phyloP scores from a whole-genome alignment of 2,797 vertebrate genomes.

The Aeoliscus strigatus region DNA sequence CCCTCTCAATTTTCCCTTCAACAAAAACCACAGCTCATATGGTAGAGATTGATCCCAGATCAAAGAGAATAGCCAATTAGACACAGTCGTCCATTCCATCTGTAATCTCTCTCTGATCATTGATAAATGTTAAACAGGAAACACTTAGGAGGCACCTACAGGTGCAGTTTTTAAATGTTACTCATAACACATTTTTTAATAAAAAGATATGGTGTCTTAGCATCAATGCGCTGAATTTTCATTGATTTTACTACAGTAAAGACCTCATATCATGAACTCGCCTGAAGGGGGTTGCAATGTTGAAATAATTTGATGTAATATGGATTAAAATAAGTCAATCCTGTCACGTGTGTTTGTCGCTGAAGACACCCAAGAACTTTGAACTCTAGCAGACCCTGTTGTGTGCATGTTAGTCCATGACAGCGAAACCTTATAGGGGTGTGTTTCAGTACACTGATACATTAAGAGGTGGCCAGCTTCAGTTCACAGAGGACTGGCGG shows the following conservation, averaged over 20 bases:
- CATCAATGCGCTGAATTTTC: constrained; percentile 37
- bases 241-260: constrained; percentile 45
- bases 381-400: constrained; percentile 61
- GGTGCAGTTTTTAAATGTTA: constrained; percentile 54
- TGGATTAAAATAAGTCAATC: constrained; percentile 51
- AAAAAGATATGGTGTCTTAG: constrained; percentile 22
- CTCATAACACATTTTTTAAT: constrained; percentile 14
- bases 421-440: constrained; percentile 66
- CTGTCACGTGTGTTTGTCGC: constrained; percentile 51
- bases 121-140: constrained; percentile 48
- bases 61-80: constrained; percentile 70
- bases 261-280: constrained; percentile 29
- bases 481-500: constrained; percentile 51
- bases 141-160: constrained; percentile 57
- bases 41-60: constrained; percentile 69
- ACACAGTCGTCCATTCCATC: constrained; percentile 59
- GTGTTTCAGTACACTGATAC: constrained; percentile 56
- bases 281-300: constrained; percentile 39
- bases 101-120: constrained; percentile 49
- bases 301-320: constrained; percentile 56
- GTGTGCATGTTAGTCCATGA: constrained; percentile 62
- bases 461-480: constrained; percentile 43
- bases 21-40: constrained; percentile 64
- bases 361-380: constrained; percentile 67
- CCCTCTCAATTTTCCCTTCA: constrained; percentile 66